phyloP scores from a whole-genome alignment of 1,140 invertebrate genomes.

The Microvelia longipes region DNA sequence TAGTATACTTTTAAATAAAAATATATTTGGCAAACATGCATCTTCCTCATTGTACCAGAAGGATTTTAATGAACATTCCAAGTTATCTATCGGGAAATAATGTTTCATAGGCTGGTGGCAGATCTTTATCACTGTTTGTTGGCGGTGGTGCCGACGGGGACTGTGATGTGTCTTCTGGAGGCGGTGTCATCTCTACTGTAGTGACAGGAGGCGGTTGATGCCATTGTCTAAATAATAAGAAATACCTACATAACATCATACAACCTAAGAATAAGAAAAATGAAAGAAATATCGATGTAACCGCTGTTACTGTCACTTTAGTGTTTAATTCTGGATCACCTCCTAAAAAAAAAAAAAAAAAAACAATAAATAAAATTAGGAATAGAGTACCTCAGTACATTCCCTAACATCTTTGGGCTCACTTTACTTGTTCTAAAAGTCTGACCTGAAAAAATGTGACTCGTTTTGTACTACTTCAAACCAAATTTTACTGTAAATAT shows the following conservation, averaged over 20 bases:
- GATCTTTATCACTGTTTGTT: constrained; percentile 21
- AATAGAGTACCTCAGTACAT: background rate
- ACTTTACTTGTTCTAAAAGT: background rate
- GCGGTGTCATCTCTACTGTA: constrained; percentile 10
- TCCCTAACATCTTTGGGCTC: background rate
- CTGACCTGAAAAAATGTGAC: no score
- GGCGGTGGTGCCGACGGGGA: constrained; percentile 18
- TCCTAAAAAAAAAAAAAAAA: constrained; percentile 2
- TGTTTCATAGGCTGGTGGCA: constrained; percentile 25
- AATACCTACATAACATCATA: constrained; percentile 23
- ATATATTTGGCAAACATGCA: no score
- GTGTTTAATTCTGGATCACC: constrained; percentile 9
- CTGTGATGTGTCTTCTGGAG: constrained; percentile 7
- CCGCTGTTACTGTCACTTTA: constrained; percentile 23
- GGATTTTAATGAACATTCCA: no score
- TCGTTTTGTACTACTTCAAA: no score
- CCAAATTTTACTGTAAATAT: no score
- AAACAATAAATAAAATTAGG: no score
- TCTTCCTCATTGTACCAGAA: no score
- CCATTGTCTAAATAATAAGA: constrained; percentile 17
- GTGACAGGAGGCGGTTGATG: constrained; percentile 6
- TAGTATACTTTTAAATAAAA: no score
- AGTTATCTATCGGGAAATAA: constrained; percentile 22
- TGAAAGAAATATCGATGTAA: constrained; percentile 23
- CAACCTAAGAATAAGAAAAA: constrained; percentile 26